Conservation (phyloP, 2,113 vertebrate species). For the Vulpes vulpes region DNA sequence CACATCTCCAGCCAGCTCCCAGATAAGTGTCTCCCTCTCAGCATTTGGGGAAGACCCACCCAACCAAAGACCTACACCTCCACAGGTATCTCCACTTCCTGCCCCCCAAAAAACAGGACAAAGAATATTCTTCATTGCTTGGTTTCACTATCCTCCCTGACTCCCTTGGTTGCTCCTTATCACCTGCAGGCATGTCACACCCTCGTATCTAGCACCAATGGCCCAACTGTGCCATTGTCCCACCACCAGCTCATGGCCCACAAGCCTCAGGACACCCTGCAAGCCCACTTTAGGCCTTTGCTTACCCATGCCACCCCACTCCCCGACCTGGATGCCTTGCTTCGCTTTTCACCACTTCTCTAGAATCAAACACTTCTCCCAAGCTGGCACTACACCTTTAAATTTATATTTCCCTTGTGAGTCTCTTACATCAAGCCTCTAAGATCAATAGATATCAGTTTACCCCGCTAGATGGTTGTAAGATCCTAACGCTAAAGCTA, state of each 20-base stretch:
- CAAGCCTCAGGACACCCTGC: background rate
- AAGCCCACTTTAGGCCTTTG: background rate
- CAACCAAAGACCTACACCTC: background rate
- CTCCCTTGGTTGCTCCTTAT: background rate
- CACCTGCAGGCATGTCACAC: too few species aligned
- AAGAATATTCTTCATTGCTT: background rate
- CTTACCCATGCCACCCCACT: background rate
- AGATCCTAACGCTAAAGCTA: background rate
- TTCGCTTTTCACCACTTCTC: background rate
- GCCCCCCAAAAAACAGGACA: background rate
- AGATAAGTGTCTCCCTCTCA: background rate
- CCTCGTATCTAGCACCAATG: accelerated
- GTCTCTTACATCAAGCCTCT: background rate
- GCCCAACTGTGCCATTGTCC: background rate
- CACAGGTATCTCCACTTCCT: background rate
- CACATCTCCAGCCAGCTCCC: accelerated
- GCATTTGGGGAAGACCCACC: background rate
- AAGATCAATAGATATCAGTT: background rate
- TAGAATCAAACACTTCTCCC: too few species aligned
- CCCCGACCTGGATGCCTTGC: background rate
- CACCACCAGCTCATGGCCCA: too few species aligned
- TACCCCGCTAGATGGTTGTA: background rate
- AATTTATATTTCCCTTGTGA: background rate
- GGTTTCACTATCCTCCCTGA: background rate
- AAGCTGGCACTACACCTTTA: background rate